phyloP scores from a whole-genome alignment of 2,888 invertebrate genomes.

The Amphipoea oculea region DNA sequence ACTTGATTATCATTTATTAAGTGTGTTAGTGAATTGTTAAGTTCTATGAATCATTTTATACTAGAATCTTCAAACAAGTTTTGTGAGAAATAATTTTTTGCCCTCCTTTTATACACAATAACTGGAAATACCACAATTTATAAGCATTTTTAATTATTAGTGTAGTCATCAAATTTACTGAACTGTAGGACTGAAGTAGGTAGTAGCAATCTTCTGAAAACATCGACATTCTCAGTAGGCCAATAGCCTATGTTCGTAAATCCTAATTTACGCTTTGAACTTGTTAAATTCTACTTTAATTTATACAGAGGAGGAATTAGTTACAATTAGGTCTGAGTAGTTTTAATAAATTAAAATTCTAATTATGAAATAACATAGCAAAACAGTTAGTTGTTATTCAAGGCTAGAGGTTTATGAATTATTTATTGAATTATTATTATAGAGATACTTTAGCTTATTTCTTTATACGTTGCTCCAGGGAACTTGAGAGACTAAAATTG shows the following conservation, averaged over 20 bases:
- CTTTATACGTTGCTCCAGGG: background rate
- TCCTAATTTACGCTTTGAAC: background rate
- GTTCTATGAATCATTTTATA: conserved; percentile 58
- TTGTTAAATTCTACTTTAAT: conserved; percentile 5
- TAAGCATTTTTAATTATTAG: background rate
- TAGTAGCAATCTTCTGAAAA: conserved; percentile 8
- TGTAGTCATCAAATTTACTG: conserved; percentile 1
- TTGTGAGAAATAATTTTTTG: conserved; percentile 38
- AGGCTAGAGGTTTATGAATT: conserved; percentile 50
- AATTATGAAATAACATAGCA: conserved; percentile 38
- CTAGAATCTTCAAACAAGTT: conserved; percentile 48
- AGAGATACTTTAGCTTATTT: conserved; percentile 2
- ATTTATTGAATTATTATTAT: conserved; percentile 27
- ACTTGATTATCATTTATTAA: conserved; percentile 34
- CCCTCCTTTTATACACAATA: background rate
- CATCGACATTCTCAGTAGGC: background rate
- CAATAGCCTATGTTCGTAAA: background rate
- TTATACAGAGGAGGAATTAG: conserved; percentile 15
- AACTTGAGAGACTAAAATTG: background rate
- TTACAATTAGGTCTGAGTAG: conserved; percentile 18
- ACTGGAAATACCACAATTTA: conserved; percentile 36
- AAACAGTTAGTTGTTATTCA: conserved; percentile 33
- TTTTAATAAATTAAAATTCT: conserved; percentile 40
- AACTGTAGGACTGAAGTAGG: background rate
- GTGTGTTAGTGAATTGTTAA: conserved; percentile 31